Evolutionary conservation across 1,140 invertebrate species (phyloP).

Genomic region (Schlechtendalia chinensis): DNA sequence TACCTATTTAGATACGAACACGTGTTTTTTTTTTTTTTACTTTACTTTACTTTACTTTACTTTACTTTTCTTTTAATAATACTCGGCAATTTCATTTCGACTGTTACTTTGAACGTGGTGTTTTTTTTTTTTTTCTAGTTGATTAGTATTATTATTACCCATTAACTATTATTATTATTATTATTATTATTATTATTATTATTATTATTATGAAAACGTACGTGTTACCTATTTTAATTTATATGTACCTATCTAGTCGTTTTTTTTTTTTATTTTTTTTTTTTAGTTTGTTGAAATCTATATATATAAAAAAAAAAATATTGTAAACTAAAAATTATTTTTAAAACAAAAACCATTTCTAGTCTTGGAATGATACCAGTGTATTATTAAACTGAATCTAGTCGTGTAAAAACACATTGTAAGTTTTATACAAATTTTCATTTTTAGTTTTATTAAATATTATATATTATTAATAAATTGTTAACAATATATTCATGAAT

Average conservation of each 20-base stretch:
- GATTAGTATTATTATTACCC: background rate
- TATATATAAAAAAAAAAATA: conserved; percentile 21
- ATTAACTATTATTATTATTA: conserved; percentile 10
- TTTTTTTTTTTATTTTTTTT: background rate
- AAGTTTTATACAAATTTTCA: conserved; percentile 37
- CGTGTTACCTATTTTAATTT: conserved; percentile 26
- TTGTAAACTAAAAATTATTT: conserved; percentile 38
- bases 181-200: conserved; percentile 14
- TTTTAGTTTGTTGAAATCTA: conserved; percentile 3
- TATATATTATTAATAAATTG: conserved; percentile 6
- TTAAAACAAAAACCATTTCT: conserved; percentile 27
- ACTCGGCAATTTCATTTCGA: conserved; percentile 26
- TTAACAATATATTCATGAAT: conserved; percentile 18
- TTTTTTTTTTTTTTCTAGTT: conserved; percentile 38
- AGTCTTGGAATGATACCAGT: conserved; percentile 34
- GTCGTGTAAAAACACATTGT: conserved; percentile 23
- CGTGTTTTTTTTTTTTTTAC: background rate
- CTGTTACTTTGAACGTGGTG: conserved; percentile 4
- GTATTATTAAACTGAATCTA: conserved; percentile 37
- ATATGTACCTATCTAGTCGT: conserved; percentile 3
- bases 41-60: no score
- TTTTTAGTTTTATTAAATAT: conserved; percentile 26
- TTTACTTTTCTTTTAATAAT: background rate
- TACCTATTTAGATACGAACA: conserved; percentile 17
- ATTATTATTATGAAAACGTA: conserved; percentile 19